Base-by-base conservation (phyloP, 2,888 invertebrate genomes). In the Sinopyrophorus schimmeli region DNA sequence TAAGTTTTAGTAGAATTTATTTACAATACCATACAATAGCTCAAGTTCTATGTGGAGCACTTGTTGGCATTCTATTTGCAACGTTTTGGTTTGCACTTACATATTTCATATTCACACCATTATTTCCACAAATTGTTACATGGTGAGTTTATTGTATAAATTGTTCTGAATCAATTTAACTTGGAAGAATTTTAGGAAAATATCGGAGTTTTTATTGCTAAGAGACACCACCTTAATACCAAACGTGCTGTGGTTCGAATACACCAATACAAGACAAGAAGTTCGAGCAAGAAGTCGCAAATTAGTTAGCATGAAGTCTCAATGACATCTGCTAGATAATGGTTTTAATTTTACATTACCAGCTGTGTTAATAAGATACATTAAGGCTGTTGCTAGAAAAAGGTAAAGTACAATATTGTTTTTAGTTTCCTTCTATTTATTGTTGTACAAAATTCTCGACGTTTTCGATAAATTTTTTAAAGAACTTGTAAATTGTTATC, bases 171-270 rank as follows among this genome's bases (percentile, higher is more conserved):
- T 18, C 18, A 18, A 18, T n/a, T n/a, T n/a, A n/a, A n/a, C n/a
- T n/a, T n/a, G n/a, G n/a, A n/a, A n/a, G n/a, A n/a, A 35, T 61
- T 54, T 51, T 77, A 93, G 92, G 83, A 87, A 84, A 75, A 74
- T 89, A 58, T 88, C 90, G 47, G 93, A 94, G 75, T 84, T 89
- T 72, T 75, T 93, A 52, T 82, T 94, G 76, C 76, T 94, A 52
- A 80, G 93, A 55, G 94, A 94, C 69, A 91, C 92, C 23, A 91
- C 92, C 1, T 75, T 92, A 47, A 94, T 94, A 70, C 93, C 93
- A 15, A 93, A 94, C 72, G 88, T 94, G 10, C 72, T 93, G 58
- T 93, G 92, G 92, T 94, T 94, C 71, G 93, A 94, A 71, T 94
- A 94, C 71, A 92, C 91, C 15, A 89, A 88, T 57, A 86, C 89